phyloP scores from a whole-genome alignment of 2,113 vertebrate species.

The Amia ocellicauda region DNA sequence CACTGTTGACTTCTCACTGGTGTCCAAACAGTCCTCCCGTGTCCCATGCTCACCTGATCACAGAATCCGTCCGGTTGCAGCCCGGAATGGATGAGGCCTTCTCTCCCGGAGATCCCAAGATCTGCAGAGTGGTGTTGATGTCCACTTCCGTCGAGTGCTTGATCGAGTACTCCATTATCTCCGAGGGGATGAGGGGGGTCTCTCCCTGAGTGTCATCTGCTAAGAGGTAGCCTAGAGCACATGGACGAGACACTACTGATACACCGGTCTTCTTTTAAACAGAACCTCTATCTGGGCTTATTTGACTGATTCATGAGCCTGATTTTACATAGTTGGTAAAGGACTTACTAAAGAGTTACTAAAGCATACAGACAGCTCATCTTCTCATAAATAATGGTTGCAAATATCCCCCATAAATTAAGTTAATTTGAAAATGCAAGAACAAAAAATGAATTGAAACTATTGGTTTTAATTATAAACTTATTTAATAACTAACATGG shows the following conservation, averaged over 20 bases:
- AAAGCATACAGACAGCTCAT: no score
- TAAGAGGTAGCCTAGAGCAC: slow-evolving; percentile 86
- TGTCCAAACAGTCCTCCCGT: neutral
- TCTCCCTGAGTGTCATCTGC: slow-evolving; percentile 98
- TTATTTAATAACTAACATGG: no score
- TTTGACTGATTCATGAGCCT: no score
- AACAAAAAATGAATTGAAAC: no score
- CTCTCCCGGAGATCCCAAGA: slow-evolving; percentile 95
- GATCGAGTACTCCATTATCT: slow-evolving; percentile 98
- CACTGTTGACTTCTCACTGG: no score
- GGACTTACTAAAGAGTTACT: no score
- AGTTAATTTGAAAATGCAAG: no score
- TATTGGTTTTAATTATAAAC: no score
- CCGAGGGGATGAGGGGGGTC: slow-evolving; percentile 93
- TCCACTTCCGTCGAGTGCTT: slow-evolving; percentile 95
- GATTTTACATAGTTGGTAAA: no score
- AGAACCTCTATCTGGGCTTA: no score
- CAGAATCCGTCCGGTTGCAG: slow-evolving; percentile 95
- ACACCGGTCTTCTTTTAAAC: slow-evolving; percentile 23
- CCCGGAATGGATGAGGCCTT: slow-evolving; percentile 96
- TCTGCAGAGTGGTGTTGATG: slow-evolving; percentile 96
- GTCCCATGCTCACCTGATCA: slow-evolving; percentile 81
- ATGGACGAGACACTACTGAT: slow-evolving; percentile 6
- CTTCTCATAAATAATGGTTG: no score
- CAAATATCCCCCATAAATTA: no score